Conservation (phyloP, 1,140 invertebrate species). For the Megalonaias nervosa region DNA sequence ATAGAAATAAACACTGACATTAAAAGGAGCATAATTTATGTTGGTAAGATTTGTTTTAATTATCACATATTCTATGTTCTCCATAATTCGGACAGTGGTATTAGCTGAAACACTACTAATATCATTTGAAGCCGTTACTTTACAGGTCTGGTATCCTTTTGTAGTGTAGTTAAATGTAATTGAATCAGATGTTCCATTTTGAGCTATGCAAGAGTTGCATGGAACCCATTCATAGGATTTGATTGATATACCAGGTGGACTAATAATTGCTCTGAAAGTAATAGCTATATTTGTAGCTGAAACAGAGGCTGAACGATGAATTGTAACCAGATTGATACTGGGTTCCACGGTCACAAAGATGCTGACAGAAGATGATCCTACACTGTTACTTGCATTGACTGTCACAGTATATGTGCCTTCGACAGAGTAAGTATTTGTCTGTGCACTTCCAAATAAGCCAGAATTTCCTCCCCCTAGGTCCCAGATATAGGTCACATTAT, state of each 20-base stretch:
- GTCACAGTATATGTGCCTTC: slow-evolving; percentile 8
- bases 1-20: neutral
- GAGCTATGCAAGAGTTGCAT: neutral
- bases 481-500: slow-evolving; percentile 35
- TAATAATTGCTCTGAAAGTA: slow-evolving; percentile 4
- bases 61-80: neutral
- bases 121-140: slow-evolving; percentile 11
- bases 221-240: slow-evolving; percentile 11
- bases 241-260: slow-evolving; percentile 1
- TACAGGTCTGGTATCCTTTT: slow-evolving; percentile 8
- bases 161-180: slow-evolving; percentile 4
- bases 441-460: neutral
- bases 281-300: slow-evolving; percentile 2
- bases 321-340: slow-evolving; percentile 1
- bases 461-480: slow-evolving; percentile 14
- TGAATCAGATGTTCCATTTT: neutral
- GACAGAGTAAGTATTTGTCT: slow-evolving; percentile 2
- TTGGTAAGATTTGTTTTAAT: slow-evolving; percentile 12
- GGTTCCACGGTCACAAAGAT: neutral
- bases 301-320: neutral
- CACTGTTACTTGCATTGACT: slow-evolving; percentile 11
- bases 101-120: slow-evolving; percentile 16
- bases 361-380: slow-evolving; percentile 7
- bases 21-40: slow-evolving; percentile 2
- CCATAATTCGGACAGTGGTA: slow-evolving; percentile 13